Conservation (phyloP, 2,888 invertebrate species). For the Amorpha juglandis region DNA sequence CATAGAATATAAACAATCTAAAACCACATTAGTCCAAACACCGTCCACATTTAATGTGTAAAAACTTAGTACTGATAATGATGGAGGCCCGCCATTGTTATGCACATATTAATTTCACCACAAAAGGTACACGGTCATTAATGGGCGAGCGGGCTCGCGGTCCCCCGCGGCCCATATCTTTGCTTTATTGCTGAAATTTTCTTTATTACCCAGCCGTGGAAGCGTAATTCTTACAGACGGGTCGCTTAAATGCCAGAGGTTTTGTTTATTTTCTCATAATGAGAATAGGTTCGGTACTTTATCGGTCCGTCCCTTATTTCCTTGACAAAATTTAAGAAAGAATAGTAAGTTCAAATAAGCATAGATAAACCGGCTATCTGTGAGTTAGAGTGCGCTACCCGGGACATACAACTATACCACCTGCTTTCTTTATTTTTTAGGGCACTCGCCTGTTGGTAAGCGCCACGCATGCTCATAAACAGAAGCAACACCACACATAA, state of each 20-base stretch:
- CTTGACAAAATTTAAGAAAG: not conserved
- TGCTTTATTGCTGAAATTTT: conserved; percentile 62
- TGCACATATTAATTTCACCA: conserved; percentile 27
- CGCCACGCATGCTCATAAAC: too few relatives aligned
- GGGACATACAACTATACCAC: too few relatives aligned
- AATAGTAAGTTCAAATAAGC: not conserved
- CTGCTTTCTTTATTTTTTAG: too few relatives aligned
- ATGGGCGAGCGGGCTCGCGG: conserved; percentile 27
- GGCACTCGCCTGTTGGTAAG: too few relatives aligned
- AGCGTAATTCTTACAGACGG: conserved; percentile 28
- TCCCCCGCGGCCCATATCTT: conserved; percentile 51
- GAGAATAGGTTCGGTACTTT: not conserved
- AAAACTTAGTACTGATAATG: conserved; percentile 15
- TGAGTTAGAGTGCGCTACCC: too few relatives aligned
- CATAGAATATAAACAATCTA: not conserved
- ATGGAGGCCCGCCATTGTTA: not conserved
- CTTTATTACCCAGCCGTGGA: conserved; percentile 51
- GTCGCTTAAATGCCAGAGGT: not conserved
- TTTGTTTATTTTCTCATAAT: conserved; percentile 3
- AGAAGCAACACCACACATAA: too few relatives aligned
- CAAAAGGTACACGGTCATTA: conserved; percentile 25
- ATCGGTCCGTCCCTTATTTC: not conserved
- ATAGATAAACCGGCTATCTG: too few relatives aligned
- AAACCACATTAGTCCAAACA: not conserved
- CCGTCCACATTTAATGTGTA: conserved; percentile 4